Evolutionary conservation across 2,888 invertebrate species (phyloP), one percentile per base, ranked within the genome.

Genomic region (Electrophaes corylata): DNA sequence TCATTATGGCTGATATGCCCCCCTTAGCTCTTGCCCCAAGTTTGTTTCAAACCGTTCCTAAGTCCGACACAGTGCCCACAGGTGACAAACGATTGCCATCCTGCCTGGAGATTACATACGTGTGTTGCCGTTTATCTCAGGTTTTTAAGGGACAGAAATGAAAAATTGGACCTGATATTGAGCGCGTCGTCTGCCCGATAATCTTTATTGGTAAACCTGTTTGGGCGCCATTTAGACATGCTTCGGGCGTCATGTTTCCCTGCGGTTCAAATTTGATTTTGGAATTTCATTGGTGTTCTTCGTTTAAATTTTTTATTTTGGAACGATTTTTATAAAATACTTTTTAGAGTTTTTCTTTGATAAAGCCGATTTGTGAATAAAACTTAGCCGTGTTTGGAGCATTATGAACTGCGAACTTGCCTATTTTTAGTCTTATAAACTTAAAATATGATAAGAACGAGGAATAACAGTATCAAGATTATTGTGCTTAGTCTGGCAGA

Each of bases 121-220:
- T 47, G 50, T 41, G 55, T 54, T 56, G 60, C 58, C 49, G 66
- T 70, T 67, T 71, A 73, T 72, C 65, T 64, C 47, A 41, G 37
- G 48, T 54, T 53, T 52, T 44, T 64, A 62, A 67, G 65, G 69
- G 69, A 50, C 63, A 59, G 66, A 60, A 70, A 71, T 77, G 73
- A 76, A 71, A 77, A 67, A 77, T 77, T 65, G 62, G 65, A 61
- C 63, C 60, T 67, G 69, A 71, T 71, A 73, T 75, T 71, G 69
- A 54, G 41, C 61, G 40, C 64, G 70, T 66, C 66, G 66, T 71
- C 68, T 70, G 56, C 60, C 50, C 57, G 71, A 70, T 75, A 68
- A 73, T 69, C 67, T 69, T 73, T 72, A 71, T 72, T 68, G 50
- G 53, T 62, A 67, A 66, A 67, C 67, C 65, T 50, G 67, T 62